Evolutionary conservation across 2,888 invertebrate species (phyloP), one percentile per base, ranked within the genome.

Genomic region (Xylophagus ater): DNA sequence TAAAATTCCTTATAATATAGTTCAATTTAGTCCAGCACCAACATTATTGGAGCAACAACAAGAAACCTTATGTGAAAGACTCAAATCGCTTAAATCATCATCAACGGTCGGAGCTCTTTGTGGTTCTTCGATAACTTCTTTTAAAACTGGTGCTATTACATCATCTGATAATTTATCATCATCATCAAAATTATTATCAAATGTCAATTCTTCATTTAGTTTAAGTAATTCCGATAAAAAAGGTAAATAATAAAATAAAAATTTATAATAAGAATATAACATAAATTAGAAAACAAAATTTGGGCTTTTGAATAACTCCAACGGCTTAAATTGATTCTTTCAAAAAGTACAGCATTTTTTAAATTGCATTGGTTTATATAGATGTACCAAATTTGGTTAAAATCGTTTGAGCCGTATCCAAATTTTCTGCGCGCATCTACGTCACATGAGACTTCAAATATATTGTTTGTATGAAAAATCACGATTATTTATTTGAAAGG

Each of bases 1-100:
- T 14, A 24, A 7, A 10, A 19, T 12, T 21, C 15, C 8, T 23
- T 25, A 10, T 17, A 20, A 17, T 37, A 5, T 34, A 75, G 75
- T 74, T 52, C 82, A 83, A 63, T 85, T 84, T 56, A 81, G 80
- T 69, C 81, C 84, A 3, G 84, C 84, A 48, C 86, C 89, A 25
- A 88, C 89, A 12, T 73, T 84, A 42, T 76, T 85, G 33, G 89
- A 90, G 62, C 75, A 82, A 35, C 86, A 88, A 56, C 75, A 90
- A 48, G 90, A 90, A 66, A 87, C 83, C 66, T 75, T 90, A 39
- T 85, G 85, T 49, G 81, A 87, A 56, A 73, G 93, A 50, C 69
- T 92, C 47, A 57, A 56, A 40, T 53, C 53, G 23, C 46, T 55
- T 29, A 58, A 58, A 43, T 6, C 18, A 31, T 12, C 23, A 21